Conservation (phyloP, 2,888 invertebrate genomes). For the Ellobium chinense region DNA sequence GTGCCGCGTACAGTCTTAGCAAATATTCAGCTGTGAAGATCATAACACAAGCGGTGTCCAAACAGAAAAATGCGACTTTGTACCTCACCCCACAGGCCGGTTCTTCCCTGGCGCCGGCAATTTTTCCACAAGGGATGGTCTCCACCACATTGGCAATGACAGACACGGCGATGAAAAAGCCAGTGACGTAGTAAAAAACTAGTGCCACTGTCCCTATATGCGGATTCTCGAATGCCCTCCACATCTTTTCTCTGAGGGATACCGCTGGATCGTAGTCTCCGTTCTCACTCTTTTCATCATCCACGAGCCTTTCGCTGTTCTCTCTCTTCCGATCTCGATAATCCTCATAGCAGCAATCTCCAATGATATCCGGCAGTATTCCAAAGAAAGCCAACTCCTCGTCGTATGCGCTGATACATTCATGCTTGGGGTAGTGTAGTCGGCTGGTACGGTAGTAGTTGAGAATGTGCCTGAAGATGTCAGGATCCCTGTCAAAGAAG, state of each 20-base stretch:
- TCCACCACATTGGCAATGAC: constrained; percentile 99
- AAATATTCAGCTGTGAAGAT: constrained; percentile 99
- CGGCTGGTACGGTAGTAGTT: constrained; percentile 99
- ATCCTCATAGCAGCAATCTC: constrained; percentile 99
- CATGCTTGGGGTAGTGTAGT: constrained; percentile 98
- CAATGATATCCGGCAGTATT: constrained; percentile 96
- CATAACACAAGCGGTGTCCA: constrained; percentile 99
- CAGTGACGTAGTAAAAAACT: constrained; percentile 99
- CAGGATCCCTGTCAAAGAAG: constrained; percentile 99
- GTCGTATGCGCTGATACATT: constrained; percentile 99
- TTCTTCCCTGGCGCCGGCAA: constrained; percentile 81
- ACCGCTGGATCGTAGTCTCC: constrained; percentile 84
- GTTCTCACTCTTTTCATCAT: constrained; percentile 84
- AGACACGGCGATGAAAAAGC: constrained; percentile 99
- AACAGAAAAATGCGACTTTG: constrained; percentile 95
- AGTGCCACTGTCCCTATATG: constrained; percentile 99
- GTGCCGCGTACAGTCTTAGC: constrained; percentile 95
- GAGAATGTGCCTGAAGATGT: constrained; percentile 98
- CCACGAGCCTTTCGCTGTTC: constrained; percentile 98
- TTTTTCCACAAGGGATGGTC: constrained; percentile 94
- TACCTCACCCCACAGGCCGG: constrained; percentile 97
- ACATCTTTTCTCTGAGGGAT: constrained; percentile 90
- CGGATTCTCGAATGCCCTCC: constrained; percentile 99
- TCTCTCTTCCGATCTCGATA: constrained; percentile 99
- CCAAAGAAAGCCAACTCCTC: constrained; percentile 99